A percentile compares a stretch with the other conserved stretches of the same genome.
Evolutionary conservation across 2,888 invertebrate species (phyloP).

Genomic region (Xanthorhoe spadicearia): DNA sequence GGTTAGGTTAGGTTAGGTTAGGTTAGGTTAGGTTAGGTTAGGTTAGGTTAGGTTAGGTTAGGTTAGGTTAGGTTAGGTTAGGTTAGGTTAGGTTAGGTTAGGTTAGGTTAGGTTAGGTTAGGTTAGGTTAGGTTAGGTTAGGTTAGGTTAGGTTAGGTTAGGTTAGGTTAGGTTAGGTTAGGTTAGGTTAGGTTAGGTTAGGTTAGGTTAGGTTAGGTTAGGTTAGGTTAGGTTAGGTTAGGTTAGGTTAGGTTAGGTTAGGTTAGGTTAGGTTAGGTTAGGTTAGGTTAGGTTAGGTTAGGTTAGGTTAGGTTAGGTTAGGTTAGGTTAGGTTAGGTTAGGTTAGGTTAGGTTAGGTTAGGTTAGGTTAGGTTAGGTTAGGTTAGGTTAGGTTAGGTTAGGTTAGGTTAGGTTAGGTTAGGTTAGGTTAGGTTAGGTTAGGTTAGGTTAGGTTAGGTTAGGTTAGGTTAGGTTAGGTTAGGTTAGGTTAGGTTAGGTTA

Average conservation of each 20-base stretch:
- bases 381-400: conserved; percentile 19
- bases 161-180: conserved; percentile 43
- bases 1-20: conserved; percentile 43
- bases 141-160: conserved; percentile 45
- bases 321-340: conserved; percentile 19
- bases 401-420: conserved; percentile 39
- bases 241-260: conserved; percentile 24
- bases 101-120: conserved; percentile 51
- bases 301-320: conserved; percentile 40
- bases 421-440: conserved; percentile 34
- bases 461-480: conserved; percentile 39
- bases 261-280: conserved; percentile 22
- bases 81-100: conserved; percentile 50
- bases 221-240: conserved; percentile 14
- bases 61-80: conserved; percentile 45
- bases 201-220: conserved; percentile 29
- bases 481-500: conserved; percentile 32
- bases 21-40: conserved; percentile 38
- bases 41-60: conserved; percentile 41
- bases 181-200: conserved; percentile 32
- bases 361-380: conserved; percentile 16
- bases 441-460: conserved; percentile 46
- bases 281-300: conserved; percentile 40
- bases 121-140: conserved; percentile 45
- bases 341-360: conserved; percentile 17